phyloP scores from a whole-genome alignment of 2,113 vertebrate species.

The Syngnathoides biaculeatus region DNA sequence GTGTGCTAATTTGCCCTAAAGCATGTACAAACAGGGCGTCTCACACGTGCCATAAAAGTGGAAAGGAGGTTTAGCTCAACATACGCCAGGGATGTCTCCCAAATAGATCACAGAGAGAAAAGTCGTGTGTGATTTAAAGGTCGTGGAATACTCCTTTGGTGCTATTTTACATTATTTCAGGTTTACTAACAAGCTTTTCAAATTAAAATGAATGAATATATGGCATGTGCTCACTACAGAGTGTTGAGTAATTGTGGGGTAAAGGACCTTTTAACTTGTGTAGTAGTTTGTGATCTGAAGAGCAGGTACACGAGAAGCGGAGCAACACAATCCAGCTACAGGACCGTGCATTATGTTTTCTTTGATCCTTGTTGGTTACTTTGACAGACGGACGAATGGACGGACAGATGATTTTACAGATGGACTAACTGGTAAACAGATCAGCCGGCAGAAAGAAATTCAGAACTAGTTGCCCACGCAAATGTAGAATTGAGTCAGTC shows the following conservation, averaged over 20 bases:
- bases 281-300: neutral
- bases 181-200: neutral
- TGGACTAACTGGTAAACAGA: neutral
- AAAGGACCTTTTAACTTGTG: neutral
- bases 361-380: too few species aligned
- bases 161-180: slow-evolving; percentile 9
- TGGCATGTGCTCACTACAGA: neutral
- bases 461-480: neutral
- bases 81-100: slow-evolving; percentile 63
- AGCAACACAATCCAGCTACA: too few species aligned
- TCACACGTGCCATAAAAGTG: slow-evolving; percentile 74
- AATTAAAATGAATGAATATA: neutral
- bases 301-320: too few species aligned
- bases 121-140: slow-evolving; percentile 40
- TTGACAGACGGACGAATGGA: too few species aligned
- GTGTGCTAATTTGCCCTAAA: slow-evolving; percentile 75
- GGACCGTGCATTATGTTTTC: too few species aligned
- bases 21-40: slow-evolving; percentile 75
- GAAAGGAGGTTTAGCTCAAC: slow-evolving; percentile 76
- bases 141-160: slow-evolving; percentile 19
- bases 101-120: slow-evolving; percentile 63
- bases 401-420: neutral
- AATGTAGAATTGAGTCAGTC: neutral
- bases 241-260: neutral
- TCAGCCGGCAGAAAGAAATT: neutral